Evolutionary conservation across 2,888 invertebrate genomes (phyloP), one percentile per base, ranked within the genome.

Genomic region (Lysandra bellargus): DNA sequence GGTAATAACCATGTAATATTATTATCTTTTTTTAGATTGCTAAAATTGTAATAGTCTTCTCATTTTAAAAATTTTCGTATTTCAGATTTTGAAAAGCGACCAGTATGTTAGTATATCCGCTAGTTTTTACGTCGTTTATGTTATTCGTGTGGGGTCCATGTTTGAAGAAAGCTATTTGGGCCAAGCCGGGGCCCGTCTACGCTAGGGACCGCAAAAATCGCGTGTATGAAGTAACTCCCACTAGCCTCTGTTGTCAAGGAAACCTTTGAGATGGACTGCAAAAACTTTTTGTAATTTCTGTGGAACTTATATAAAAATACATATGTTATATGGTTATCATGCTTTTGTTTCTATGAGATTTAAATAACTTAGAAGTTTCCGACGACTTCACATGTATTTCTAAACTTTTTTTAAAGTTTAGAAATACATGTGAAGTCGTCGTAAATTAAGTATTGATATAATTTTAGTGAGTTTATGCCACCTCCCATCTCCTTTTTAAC

Each of bases 161-260:
- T 81, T 17, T 92, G 7, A 86, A 82, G 80, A 83, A 83, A 81
- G 90, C 88, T 4, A 6, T 87, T 17, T 90, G 87, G 84, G 81
- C 87, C 0, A 72, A 81, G 2, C 85, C 85, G 0, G 87, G 86
- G 0, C 87, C 88, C 0, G 89, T 91, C 12, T 90, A 85, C 81
- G 91, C 90, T 1, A 88, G 85, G 78, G 91, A 91, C 78, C 85
- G 91, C 57, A 87, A 85, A 78, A 90, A 91, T 81, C 84, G 91
- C 6, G 78, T 89, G 6, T 91, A 87, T 80, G 83, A 83, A 49
- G 88, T 91, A 49, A 88, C 87, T 0, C 86, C 91, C 0, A 88
- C 90, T 0, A 86, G 88, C 23, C 81, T 85, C 44, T 91, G 91
- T 81, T 90, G 91, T 82, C 84, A 69, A 69, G 69, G 69, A 17